Percentiles rank a stretch among this genome's conserved stretches.
Evolutionary conservation across 1,140 invertebrate species (phyloP).

Genomic region (Bombyx mori): DNA sequence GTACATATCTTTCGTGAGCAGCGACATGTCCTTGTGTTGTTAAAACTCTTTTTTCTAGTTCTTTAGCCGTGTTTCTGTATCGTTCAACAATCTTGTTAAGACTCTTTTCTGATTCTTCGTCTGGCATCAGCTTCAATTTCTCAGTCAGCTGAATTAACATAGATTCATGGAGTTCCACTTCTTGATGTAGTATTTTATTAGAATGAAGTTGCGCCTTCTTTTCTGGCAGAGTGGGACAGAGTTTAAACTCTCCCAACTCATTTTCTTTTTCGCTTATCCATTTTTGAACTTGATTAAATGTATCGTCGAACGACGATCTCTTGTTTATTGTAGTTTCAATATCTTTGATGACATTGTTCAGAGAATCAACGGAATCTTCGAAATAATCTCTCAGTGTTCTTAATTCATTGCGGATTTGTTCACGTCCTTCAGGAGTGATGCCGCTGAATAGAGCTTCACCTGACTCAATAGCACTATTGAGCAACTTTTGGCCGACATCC

Average conservation of each 20-base stretch:
- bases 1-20: slow-evolving; percentile 87
- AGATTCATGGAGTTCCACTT: slow-evolving; percentile 84
- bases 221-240: slow-evolving; percentile 83
- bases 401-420: slow-evolving; percentile 86
- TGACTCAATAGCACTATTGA: slow-evolving; percentile 86
- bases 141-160: slow-evolving; percentile 85
- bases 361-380: slow-evolving; percentile 86
- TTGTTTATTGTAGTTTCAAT: slow-evolving; percentile 90
- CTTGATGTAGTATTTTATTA: slow-evolving; percentile 83
- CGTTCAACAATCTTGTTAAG: slow-evolving; percentile 78
- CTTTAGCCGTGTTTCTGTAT: slow-evolving; percentile 78
- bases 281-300: slow-evolving; percentile 84
- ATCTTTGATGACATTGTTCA: slow-evolving; percentile 87
- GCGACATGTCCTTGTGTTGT: slow-evolving; percentile 80
- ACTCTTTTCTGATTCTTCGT: slow-evolving; percentile 81
- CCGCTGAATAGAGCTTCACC: slow-evolving; percentile 91
- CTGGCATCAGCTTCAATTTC: slow-evolving; percentile 80
- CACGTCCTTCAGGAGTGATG: slow-evolving; percentile 88
- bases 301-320: slow-evolving; percentile 91
- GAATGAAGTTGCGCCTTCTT: slow-evolving; percentile 88
- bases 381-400: slow-evolving; percentile 85
- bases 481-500: slow-evolving; percentile 82
- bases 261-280: slow-evolving; percentile 86
- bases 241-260: slow-evolving; percentile 76
- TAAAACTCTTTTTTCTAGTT: slow-evolving; percentile 78